Conservation (phyloP, 2,797 vertebrate genomes). For the Helarctos malayanus region DNA sequence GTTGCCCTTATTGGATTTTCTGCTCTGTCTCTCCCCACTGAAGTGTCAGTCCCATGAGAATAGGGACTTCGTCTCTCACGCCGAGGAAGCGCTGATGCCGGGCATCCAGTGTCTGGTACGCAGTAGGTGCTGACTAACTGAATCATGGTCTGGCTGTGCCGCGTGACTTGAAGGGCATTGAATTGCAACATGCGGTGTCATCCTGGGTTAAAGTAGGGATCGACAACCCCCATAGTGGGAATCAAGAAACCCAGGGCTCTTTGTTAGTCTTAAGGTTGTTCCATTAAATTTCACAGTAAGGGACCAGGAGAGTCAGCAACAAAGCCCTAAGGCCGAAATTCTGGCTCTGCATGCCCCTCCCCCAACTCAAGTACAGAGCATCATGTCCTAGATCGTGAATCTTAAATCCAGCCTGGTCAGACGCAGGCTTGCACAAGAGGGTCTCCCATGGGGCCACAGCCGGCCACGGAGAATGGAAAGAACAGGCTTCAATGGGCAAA, state of each 20-base stretch:
- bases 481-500: constrained; percentile 64
- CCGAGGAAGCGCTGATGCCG: not conserved
- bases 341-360: not conserved
- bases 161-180: not conserved
- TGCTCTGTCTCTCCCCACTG: not conserved
- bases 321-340: not conserved
- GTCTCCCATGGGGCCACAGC: not conserved
- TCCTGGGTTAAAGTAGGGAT: not conserved
- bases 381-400: not conserved
- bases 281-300: not conserved
- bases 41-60: not conserved
- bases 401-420: not conserved
- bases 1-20: not conserved
- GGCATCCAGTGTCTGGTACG: not conserved
- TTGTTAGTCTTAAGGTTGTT: not conserved
- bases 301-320: not conserved
- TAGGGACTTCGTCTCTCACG: not conserved
- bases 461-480: not conserved
- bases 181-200: fast-evolving
- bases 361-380: not conserved
- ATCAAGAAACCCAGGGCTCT: not conserved
- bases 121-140: not conserved
- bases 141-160: not conserved
- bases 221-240: not conserved
- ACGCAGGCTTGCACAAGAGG: not conserved